Percentiles rank a stretch among this genome's conserved stretches.
phyloP scores from a whole-genome alignment of 2,888 invertebrate species.

The Steromphala cineraria region DNA sequence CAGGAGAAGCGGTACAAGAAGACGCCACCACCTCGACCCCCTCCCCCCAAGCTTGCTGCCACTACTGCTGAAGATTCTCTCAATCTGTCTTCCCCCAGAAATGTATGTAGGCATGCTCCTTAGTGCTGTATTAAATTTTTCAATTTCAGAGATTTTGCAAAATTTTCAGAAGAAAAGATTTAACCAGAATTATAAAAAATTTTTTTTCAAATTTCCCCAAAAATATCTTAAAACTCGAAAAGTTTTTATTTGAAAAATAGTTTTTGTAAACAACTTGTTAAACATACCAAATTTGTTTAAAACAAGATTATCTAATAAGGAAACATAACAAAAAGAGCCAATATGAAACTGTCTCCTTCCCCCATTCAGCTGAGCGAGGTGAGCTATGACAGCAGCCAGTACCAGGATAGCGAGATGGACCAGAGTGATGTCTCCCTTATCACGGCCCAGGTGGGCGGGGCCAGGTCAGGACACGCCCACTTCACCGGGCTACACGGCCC shows the following conservation, averaged over 20 bases:
- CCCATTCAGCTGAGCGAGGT: constrained; percentile 28
- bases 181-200: no score
- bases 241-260: no score
- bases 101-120: constrained; percentile 45
- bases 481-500: not conserved
- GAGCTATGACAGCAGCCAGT: constrained; percentile 46
- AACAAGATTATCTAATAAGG: no score
- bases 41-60: constrained; percentile 63
- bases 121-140: no score
- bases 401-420: constrained; percentile 43
- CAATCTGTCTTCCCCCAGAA: constrained; percentile 39
- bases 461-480: not conserved
- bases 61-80: constrained; percentile 29
- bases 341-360: not conserved
- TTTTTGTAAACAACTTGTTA: no score
- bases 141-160: no score
- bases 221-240: no score
- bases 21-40: constrained; percentile 68
- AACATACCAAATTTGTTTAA: no score
- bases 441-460: not conserved
- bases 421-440: constrained; percentile 13
- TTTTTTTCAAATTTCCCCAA: no score
- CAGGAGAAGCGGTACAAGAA: constrained; percentile 57
- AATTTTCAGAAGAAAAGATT: no score
- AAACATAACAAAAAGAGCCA: not conserved